These are phyloP conservation scores for Salminus brasiliensis DNA, from an alignment of 2,113 vertebrate genomes.

Conservation along the genomic window DNA sequence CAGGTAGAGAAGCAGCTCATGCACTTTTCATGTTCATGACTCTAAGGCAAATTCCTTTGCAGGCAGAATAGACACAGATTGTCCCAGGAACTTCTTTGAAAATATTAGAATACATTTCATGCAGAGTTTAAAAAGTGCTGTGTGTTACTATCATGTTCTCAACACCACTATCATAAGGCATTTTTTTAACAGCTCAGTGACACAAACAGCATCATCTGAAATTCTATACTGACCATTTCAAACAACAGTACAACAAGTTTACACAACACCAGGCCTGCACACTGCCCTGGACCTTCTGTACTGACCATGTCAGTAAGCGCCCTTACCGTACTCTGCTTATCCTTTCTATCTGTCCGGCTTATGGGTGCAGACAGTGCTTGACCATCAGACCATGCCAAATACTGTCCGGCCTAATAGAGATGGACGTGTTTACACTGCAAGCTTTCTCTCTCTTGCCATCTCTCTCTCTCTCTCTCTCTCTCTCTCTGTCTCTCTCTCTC, in stretches of 20 bases:
- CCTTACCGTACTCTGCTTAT: neutral
- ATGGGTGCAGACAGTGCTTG: neutral
- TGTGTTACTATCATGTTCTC: neutral
- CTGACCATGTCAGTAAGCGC: too few species aligned
- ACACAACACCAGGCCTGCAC: too few species aligned
- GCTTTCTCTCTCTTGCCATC: neutral
- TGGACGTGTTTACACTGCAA: conserved; percentile 24
- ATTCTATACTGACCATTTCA: too few species aligned
- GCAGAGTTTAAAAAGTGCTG: neutral
- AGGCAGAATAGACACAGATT: neutral
- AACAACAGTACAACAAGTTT: too few species aligned
- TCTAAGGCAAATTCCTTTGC: neutral
- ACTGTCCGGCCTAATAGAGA: neutral
- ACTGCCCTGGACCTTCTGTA: neutral
- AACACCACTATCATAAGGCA: too few species aligned
- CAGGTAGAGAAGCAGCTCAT: neutral
- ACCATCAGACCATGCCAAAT: conserved; percentile 17
- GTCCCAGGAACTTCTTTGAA: neutral
- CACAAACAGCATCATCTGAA: too few species aligned
- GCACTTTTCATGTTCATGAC: neutral
- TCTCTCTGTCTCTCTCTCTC: conserved; percentile 2
- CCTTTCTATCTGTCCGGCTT: neutral
- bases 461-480: neutral
- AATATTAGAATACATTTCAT: too few species aligned
- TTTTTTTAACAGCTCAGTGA: too few species aligned